Evolutionary conservation across 2,888 invertebrate genomes (phyloP).

Genomic region (Hedya salicella): DNA sequence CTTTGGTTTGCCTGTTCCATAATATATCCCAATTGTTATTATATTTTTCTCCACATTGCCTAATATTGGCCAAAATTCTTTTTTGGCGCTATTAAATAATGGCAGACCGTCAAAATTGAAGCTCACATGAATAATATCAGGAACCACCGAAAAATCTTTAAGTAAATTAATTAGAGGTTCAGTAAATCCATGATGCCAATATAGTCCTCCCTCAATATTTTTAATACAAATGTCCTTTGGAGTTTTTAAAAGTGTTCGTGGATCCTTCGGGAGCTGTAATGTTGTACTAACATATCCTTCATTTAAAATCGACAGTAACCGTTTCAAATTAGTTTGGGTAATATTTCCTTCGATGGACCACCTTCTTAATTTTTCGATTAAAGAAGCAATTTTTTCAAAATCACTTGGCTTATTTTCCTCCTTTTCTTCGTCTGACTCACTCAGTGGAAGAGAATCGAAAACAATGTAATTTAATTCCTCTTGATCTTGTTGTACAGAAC

Average conservation of each 20-base stretch:
- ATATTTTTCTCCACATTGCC: too few relatives aligned
- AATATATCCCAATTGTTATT: conserved; percentile 10
- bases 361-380: conserved; percentile 2
- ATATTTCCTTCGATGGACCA: conserved; percentile 6
- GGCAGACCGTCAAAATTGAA: conserved; percentile 3
- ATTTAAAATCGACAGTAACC: conserved; percentile 3
- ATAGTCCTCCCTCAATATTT: conserved; percentile 45
- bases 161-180: conserved; percentile 27
- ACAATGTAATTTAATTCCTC: conserved; percentile 3
- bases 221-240: conserved; percentile 6
- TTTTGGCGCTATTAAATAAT: neutral
- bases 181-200: conserved; percentile 47
- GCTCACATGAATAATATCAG: too few relatives aligned
- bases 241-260: conserved; percentile 4
- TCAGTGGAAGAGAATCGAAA: conserved; percentile 9
- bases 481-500: neutral
- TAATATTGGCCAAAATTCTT: conserved; percentile 6
- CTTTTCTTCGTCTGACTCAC: conserved; percentile 8
- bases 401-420: neutral
- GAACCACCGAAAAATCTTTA: too few relatives aligned
- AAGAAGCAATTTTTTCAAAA: neutral
- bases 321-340: conserved; percentile 6
- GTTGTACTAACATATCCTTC: conserved; percentile 7
- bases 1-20: conserved; percentile 22
- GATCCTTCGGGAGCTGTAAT: neutral